These are phyloP conservation scores for Eucriotettix oculatus DNA, from an alignment of 2,888 invertebrate genomes.

Conservation along the genomic window DNA sequence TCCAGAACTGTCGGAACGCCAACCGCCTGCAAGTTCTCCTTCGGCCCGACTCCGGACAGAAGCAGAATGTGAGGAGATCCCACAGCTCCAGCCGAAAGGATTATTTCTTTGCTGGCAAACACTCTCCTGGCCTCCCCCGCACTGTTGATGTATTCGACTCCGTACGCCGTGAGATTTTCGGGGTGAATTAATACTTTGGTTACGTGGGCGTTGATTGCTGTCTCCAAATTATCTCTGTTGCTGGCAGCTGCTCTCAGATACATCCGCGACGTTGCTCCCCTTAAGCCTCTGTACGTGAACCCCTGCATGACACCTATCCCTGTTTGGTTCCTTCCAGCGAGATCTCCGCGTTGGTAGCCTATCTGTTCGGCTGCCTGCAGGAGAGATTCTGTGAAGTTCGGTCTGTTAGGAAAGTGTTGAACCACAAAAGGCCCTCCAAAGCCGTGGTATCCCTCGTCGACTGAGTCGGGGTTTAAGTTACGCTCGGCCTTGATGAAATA, in stretches of 20 bases:
- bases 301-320: conserved; percentile 13
- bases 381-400: conserved; percentile 22
- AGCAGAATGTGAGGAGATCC: conserved; percentile 33
- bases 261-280: conserved; percentile 32
- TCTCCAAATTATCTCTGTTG: conserved; percentile 1
- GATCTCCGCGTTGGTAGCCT: conserved; percentile 25
- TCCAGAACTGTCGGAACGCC: conserved; percentile 41
- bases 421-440: conserved; percentile 24
- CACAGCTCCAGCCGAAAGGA: conserved; percentile 16
- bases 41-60: conserved; percentile 34
- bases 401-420: conserved; percentile 24
- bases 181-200: conserved; percentile 32
- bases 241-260: conserved; percentile 25
- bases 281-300: conserved; percentile 18
- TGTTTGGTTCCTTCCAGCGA: conserved; percentile 18
- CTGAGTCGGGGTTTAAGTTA: conserved; percentile 7
- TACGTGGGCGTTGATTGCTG: conserved; percentile 30
- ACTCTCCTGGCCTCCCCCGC: conserved; percentile 21
- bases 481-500: conserved; percentile 60
- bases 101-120: conserved; percentile 25
- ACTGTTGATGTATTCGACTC: conserved; percentile 26
- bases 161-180: conserved; percentile 24
- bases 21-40: conserved; percentile 17
- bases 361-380: conserved; percentile 23
- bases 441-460: conserved; percentile 21